Conservation (phyloP, 2,113 vertebrate genomes). For the Todiramphus chloris region DNA sequence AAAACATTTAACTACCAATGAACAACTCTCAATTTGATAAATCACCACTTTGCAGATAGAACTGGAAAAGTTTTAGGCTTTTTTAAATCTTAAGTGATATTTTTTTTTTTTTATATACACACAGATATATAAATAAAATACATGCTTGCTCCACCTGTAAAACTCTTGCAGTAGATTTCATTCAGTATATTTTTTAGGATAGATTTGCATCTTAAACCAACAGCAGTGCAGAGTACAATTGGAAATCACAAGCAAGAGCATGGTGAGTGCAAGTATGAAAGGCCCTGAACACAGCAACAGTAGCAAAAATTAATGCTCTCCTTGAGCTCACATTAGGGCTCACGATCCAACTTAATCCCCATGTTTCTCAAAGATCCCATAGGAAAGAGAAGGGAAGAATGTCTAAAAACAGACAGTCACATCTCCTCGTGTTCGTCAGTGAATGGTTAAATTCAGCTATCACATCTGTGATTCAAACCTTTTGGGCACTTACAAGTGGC, state of each 20-base stretch:
- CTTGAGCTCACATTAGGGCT: not conserved
- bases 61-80: fast-evolving
- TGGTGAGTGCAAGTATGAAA: fast-evolving
- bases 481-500: not conserved
- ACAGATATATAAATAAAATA: not conserved
- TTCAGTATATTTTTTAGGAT: too few species aligned
- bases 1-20: not conserved
- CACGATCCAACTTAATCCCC: not conserved
- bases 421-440: not conserved
- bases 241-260: not conserved
- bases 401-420: not conserved
- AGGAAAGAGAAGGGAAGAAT: not conserved
- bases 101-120: too few species aligned
- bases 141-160: not conserved
- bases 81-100: not conserved
- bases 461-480: not conserved
- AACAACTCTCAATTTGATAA: not conserved
- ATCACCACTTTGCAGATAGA: not conserved
- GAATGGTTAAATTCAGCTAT: not conserved
- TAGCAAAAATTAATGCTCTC: not conserved
- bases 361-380: not conserved
- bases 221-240: fast-evolving
- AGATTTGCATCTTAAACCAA: not conserved
- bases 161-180: not conserved
- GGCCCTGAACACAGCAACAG: fast-evolving